These are phyloP conservation scores for Pinctada fucata DNA, from an alignment of 2,888 invertebrate genomes.

Conservation along the genomic window DNA sequence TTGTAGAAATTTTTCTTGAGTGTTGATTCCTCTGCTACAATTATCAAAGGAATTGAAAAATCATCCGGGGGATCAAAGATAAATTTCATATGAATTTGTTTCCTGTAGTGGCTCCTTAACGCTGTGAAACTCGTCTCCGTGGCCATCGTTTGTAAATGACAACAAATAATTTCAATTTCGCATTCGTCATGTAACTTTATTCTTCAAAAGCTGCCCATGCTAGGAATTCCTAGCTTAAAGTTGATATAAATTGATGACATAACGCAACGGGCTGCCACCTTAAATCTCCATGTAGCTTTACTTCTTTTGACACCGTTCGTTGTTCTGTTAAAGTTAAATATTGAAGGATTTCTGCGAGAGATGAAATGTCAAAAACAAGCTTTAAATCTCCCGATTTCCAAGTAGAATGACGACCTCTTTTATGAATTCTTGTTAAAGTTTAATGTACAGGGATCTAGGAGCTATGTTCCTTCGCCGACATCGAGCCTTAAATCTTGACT, in stretches of 20 bases:
- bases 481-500: conserved; percentile 9
- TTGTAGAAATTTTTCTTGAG: conserved; percentile 1
- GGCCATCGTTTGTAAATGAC: conserved; percentile 12
- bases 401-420: conserved; percentile 13
- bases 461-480: not conserved
- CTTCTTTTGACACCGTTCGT: not conserved
- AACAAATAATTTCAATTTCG: conserved; percentile 9
- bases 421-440: conserved; percentile 26
- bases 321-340: conserved; percentile 13
- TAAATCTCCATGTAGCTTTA: conserved; percentile 13
- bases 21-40: conserved; percentile 4
- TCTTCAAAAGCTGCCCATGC: conserved; percentile 6
- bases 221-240: not conserved
- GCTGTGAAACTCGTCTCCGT: not conserved
- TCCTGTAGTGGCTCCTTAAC: not conserved
- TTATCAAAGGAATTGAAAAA: conserved; percentile 3
- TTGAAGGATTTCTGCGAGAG: conserved; percentile 17
- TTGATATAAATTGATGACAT: conserved; percentile 17
- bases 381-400: conserved; percentile 23
- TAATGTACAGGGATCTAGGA: conserved; percentile 25
- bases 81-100: conserved; percentile 3
- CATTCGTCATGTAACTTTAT: conserved; percentile 13
- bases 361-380: conserved; percentile 29
- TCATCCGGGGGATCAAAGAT: not conserved
- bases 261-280: conserved; percentile 2